Conservation (phyloP, 37 sponge, comb jelly and placozoan species). For the Cliona cf. orientalis region DNA sequence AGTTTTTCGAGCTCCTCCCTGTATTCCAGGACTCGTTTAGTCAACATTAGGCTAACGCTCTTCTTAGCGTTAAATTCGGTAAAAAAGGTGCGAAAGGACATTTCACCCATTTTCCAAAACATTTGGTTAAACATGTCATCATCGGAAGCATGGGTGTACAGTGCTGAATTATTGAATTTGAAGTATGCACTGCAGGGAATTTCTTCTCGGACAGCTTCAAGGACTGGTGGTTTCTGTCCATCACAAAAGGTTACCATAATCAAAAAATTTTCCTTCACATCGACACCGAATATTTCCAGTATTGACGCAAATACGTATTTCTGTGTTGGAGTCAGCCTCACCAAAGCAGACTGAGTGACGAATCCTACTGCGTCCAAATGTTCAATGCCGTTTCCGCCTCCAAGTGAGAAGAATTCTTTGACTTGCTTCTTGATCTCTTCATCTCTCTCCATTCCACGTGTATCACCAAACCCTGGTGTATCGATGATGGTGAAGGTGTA, state of each 20-base stretch:
- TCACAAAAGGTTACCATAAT: slow-evolving; percentile 87
- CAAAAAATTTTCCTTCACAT: slow-evolving; percentile 56
- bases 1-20: slow-evolving; percentile 55
- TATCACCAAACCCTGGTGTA: slow-evolving; percentile 86
- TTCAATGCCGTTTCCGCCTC: slow-evolving; percentile 41
- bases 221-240: slow-evolving; percentile 57
- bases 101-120: slow-evolving; percentile 81
- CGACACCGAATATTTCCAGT: slow-evolving; percentile 67
- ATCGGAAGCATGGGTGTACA: slow-evolving; percentile 18
- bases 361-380: slow-evolving; percentile 67
- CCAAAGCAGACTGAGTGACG: slow-evolving; percentile 67
- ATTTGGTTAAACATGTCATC: slow-evolving; percentile 42
- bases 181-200: slow-evolving; percentile 47
- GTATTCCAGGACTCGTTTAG: slow-evolving; percentile 67
- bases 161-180: slow-evolving; percentile 80
- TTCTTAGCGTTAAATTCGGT: slow-evolving; percentile 8
- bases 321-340: slow-evolving; percentile 67
- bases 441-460: slow-evolving; percentile 61
- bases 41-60: slow-evolving; percentile 47
- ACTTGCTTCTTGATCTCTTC: slow-evolving; percentile 37
- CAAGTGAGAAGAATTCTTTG: slow-evolving; percentile 50
- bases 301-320: slow-evolving; percentile 71
- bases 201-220: slow-evolving; percentile 54
- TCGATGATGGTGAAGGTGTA: slow-evolving; percentile 74
- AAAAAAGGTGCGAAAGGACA: slow-evolving; percentile 64